Percentiles rank a stretch among this genome's conserved stretches.
Conservation (phyloP, 2,113 vertebrate species). For the Gambusia affinis region DNA sequence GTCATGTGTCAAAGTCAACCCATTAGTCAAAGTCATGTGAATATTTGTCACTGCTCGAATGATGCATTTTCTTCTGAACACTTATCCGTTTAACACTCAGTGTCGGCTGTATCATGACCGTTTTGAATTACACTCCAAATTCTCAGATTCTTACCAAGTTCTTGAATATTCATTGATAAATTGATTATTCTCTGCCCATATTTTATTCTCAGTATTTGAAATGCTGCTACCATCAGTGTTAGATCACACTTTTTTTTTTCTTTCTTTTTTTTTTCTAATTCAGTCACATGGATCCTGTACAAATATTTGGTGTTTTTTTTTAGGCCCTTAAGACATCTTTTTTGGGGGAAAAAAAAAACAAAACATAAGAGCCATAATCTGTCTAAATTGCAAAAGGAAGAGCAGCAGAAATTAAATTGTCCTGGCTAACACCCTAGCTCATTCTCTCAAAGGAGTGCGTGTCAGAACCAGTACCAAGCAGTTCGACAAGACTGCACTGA, state of each 20-base stretch:
- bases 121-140: neutral
- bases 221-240: neutral
- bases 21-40: neutral
- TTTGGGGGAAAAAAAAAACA: neutral
- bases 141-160: neutral
- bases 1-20: too few species aligned
- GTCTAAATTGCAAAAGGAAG: neutral
- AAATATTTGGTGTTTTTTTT: too few species aligned
- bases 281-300: too few species aligned
- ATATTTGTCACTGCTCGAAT: neutral
- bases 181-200: neutral
- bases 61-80: too few species aligned
- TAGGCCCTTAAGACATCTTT: too few species aligned
- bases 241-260: neutral
- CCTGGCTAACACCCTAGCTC: neutral
- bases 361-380: neutral
- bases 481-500: neutral
- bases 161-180: neutral
- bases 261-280: neutral
- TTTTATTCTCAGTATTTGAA: neutral
- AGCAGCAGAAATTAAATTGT: neutral
- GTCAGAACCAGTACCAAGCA: neutral
- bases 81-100: neutral
- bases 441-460: neutral
- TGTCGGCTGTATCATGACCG: too few species aligned